Percentiles rank a stretch among this genome's conserved stretches.
These are phyloP conservation scores for Machimus rusticus DNA, from an alignment of 2,888 invertebrate species.

Conservation along the genomic window DNA sequence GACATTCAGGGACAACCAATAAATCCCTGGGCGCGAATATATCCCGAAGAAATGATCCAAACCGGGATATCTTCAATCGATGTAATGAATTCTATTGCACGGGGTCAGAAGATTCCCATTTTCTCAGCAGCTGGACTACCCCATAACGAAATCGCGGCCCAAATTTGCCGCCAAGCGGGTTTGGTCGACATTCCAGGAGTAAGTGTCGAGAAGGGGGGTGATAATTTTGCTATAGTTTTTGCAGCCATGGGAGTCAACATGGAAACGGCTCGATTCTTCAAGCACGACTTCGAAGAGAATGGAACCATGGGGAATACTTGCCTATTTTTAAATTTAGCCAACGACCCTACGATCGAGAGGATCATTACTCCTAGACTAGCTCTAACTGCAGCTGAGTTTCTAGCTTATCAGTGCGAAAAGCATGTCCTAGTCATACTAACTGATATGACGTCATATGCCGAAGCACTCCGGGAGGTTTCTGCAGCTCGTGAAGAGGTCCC, in stretches of 20 bases:
- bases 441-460: slow-evolving; percentile 99
- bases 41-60: slow-evolving; percentile 99
- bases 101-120: slow-evolving; percentile 99
- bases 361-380: slow-evolving; percentile 99
- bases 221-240: slow-evolving; percentile 99
- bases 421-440: slow-evolving; percentile 99
- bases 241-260: slow-evolving; percentile 99
- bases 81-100: slow-evolving; percentile 99
- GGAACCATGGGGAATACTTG: slow-evolving; percentile 99
- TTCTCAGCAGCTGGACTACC: slow-evolving; percentile 99
- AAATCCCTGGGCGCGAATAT: slow-evolving; percentile 99
- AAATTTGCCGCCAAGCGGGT: slow-evolving; percentile 99
- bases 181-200: slow-evolving; percentile 89
- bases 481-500: slow-evolving; percentile 99
- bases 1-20: slow-evolving; percentile 99
- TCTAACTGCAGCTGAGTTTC: slow-evolving; percentile 96
- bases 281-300: slow-evolving; percentile 96
- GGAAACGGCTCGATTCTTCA: slow-evolving; percentile 99
- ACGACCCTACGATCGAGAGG: slow-evolving; percentile 99
- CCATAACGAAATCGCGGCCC: slow-evolving; percentile 99
- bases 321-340: slow-evolving; percentile 98
- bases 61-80: slow-evolving; percentile 98
- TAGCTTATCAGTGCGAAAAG: slow-evolving; percentile 99
- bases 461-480: slow-evolving; percentile 98
- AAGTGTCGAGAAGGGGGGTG: slow-evolving; percentile 70